Base-by-base conservation (phyloP, 2,888 invertebrate species). In the Alviniconcha strummeri region DNA sequence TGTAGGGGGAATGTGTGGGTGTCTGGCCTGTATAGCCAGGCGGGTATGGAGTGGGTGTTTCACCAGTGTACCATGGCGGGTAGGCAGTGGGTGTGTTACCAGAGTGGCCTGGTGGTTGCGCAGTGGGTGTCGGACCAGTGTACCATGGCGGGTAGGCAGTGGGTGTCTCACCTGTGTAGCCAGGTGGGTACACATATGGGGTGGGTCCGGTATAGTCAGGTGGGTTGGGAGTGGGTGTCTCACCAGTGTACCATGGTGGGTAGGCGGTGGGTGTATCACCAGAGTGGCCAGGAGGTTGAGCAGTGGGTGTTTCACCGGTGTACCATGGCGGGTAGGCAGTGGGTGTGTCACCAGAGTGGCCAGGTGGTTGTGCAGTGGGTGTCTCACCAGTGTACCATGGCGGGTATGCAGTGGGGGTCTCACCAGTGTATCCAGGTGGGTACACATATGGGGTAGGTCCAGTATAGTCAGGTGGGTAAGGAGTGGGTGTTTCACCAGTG, bases 1-100 rank as follows among this genome's bases (percentile, higher is more conserved):
- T 71, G 52, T 13, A 8, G 5, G 74, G 72, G n/a, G 76, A 36
- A 9, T 60, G 60, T 60, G 78, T 78, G 64, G 78, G 78, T 78
- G 60, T 78, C 60, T 60, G 11, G 13, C 78, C 78, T n/a, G 78
- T 78, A 57, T 78, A 78, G 36, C 78, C 7, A 19, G 78, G 78
- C 60, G 78, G 78, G 78, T 60, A 78, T 60, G 78, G 60, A 60
- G 69, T 69, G 69, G 69, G 69, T 69, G 69, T 69, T 17, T 69
- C 69, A 69, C 69, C 69, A 17, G 17, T 69, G 13, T 69, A 17
- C 17, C 69, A 13, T 17, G 69, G 69, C 17, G 69, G 69, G n/a
- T 69, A 17, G 6, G 69, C 69, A 69, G 69, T 69, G 69, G 69
- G 69, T 69, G 6, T 69, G 9, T 69, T 17, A 69, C 69, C 69